These are phyloP conservation scores for Ctenopoma kingsleyae DNA, from an alignment of 2,797 vertebrate species.

Conservation along the genomic window DNA sequence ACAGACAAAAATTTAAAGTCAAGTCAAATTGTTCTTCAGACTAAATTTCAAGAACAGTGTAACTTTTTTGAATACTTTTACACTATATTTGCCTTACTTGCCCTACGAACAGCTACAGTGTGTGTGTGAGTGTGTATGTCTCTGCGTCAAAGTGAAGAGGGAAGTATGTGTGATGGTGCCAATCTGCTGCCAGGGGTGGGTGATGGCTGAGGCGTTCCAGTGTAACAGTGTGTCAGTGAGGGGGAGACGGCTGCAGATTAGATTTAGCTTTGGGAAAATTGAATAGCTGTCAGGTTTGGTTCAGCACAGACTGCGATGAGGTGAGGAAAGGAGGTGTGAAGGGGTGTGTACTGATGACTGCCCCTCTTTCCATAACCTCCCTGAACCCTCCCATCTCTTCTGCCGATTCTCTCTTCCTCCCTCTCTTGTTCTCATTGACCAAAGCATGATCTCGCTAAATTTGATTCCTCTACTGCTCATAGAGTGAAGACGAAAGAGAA, in stretches of 20 bases:
- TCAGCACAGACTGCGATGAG: constrained; percentile 75
- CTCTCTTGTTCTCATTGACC: constrained; percentile 59
- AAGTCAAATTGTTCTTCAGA: neutral
- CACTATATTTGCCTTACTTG: constrained; percentile 25
- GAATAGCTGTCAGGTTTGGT: constrained; percentile 83
- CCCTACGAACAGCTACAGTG: constrained; percentile 2
- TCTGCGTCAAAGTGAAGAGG: neutral
- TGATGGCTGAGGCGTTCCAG: constrained; percentile 70
- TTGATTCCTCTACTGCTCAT: constrained; percentile 32
- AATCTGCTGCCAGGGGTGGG: constrained; percentile 62
- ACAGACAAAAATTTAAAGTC: neutral
- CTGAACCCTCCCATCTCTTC: constrained; percentile 32
- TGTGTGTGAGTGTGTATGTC: constrained; percentile 2
- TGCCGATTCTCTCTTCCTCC: constrained; percentile 15
- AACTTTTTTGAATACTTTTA: neutral
- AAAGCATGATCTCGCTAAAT: constrained; percentile 56
- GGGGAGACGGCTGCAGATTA: constrained; percentile 78
- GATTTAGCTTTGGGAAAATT: constrained; percentile 84
- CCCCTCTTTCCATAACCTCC: constrained; percentile 46
- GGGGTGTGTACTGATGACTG: constrained; percentile 60
- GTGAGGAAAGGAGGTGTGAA: constrained; percentile 55
- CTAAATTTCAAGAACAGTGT: neutral
- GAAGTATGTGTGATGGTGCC: constrained; percentile 52
- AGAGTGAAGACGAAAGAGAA: constrained; percentile 10
- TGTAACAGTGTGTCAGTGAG: constrained; percentile 70